Evolutionary conservation across 2,888 invertebrate species (phyloP).

Genomic region (Platycheirus rosarum): DNA sequence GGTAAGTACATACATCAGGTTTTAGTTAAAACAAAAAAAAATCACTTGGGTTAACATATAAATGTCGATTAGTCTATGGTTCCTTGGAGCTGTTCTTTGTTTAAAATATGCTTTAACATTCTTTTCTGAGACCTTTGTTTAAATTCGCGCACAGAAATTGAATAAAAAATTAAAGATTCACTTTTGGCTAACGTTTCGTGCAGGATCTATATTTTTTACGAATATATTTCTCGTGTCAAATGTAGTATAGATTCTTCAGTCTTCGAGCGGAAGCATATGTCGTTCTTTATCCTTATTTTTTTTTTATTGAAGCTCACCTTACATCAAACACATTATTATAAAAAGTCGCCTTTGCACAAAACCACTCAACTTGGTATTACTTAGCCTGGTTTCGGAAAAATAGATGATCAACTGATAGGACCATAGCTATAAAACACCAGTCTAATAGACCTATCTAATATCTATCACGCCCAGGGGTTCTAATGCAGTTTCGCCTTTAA

Average conservation of each 20-base stretch:
- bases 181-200: no score
- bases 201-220: no score
- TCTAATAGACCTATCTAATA: conserved; percentile 33
- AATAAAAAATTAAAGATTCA: no score
- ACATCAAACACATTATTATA: conserved; percentile 12
- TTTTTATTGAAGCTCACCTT: background rate
- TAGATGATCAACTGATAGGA: conserved; percentile 66
- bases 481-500: conserved; percentile 50
- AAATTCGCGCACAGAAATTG: no score
- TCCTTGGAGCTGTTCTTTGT: conserved; percentile 14
- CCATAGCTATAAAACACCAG: conserved; percentile 56
- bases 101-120: no score
- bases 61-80: conserved; percentile 17
- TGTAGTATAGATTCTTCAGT: no score
- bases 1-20: conserved; percentile 33
- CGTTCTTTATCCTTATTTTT: no score
- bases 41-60: conserved; percentile 52
- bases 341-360: conserved; percentile 26
- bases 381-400: conserved; percentile 54
- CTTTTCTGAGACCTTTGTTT: no score
- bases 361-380: conserved; percentile 42
- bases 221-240: no score
- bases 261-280: no score
- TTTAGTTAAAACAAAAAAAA: conserved; percentile 14
- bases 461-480: conserved; percentile 27